phyloP scores from a whole-genome alignment of 2,888 invertebrate genomes.

The Hypolimnas misippus region DNA sequence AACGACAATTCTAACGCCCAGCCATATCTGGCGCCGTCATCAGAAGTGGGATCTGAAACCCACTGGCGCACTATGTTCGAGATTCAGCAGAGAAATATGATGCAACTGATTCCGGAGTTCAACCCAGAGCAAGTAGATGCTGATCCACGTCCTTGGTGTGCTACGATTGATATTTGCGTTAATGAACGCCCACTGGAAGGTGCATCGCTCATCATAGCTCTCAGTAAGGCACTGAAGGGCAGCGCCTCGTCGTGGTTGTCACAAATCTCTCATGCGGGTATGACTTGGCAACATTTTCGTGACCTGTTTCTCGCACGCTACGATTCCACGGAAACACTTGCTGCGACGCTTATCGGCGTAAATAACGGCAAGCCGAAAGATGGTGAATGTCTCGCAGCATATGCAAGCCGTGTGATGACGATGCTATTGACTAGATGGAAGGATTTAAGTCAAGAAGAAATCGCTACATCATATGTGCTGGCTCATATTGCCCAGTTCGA shows the following conservation, averaged over 20 bases:
- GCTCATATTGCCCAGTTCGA: slow-evolving; percentile 37
- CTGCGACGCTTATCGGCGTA: slow-evolving; percentile 19
- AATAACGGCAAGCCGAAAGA: slow-evolving; percentile 29
- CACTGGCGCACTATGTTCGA: slow-evolving; percentile 10
- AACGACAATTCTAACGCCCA: neutral
- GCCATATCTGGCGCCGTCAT: neutral
- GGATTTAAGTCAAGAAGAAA: slow-evolving; percentile 31
- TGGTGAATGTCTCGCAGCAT: slow-evolving; percentile 29
- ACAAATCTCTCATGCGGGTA: slow-evolving; percentile 1
- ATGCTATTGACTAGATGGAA: slow-evolving; percentile 33
- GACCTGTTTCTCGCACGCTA: slow-evolving; percentile 1
- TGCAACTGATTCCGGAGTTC: slow-evolving; percentile 6
- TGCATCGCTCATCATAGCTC: slow-evolving; percentile 11
- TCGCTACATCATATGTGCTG: slow-evolving; percentile 32
- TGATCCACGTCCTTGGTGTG: slow-evolving; percentile 7
- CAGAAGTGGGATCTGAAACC: slow-evolving; percentile 4
- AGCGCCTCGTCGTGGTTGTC: slow-evolving; percentile 10
- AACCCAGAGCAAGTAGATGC: slow-evolving; percentile 7
- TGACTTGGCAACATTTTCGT: slow-evolving; percentile 2
- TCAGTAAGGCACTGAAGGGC: neutral
- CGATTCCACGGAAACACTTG: slow-evolving; percentile 13
- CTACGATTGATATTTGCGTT: slow-evolving; percentile 3
- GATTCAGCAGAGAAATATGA: slow-evolving; percentile 5
- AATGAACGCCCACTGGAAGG: slow-evolving; percentile 5
- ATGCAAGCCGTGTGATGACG: slow-evolving; percentile 31